Percentiles rank a stretch among this genome's conserved stretches.
Conservation (phyloP, 2,888 invertebrate species). For the Limenitis camilla region DNA sequence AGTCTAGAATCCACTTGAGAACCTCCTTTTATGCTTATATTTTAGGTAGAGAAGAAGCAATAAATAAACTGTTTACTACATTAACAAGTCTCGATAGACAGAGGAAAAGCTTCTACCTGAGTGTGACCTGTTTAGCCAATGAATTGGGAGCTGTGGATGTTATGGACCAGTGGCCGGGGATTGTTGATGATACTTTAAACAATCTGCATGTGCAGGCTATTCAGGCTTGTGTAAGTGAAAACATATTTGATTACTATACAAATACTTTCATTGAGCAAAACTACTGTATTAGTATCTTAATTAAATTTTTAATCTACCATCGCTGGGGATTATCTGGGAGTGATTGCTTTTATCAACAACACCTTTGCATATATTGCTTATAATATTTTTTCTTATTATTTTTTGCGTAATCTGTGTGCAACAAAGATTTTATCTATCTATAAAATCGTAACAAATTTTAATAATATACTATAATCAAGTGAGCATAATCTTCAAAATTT, state of each 20-base stretch:
- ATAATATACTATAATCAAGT: too few relatives aligned
- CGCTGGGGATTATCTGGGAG: too few relatives aligned
- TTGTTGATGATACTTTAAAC: conserved; percentile 29
- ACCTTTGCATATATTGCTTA: too few relatives aligned
- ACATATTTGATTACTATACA: background rate
- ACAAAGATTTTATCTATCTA: too few relatives aligned
- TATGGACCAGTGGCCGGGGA: conserved; percentile 26
- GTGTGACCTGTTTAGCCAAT: conserved; percentile 33
- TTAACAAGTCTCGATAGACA: conserved; percentile 36
- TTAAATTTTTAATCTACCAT: too few relatives aligned
- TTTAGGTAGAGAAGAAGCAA: conserved; percentile 36
- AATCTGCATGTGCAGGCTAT: conserved; percentile 37
- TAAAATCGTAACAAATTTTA: too few relatives aligned
- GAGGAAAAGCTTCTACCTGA: conserved; percentile 44
- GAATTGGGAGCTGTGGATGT: conserved; percentile 32
- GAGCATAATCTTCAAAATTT: too few relatives aligned
- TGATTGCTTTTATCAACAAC: too few relatives aligned
- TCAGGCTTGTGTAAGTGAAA: conserved; percentile 45
- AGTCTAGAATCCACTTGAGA: too few relatives aligned
- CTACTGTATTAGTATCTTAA: too few relatives aligned
- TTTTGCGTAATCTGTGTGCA: too few relatives aligned
- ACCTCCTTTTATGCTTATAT: background rate
- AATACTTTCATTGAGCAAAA: background rate
- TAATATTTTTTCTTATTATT: too few relatives aligned
- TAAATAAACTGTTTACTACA: conserved; percentile 42